A percentile compares a stretch with the other conserved stretches of the same genome.
phyloP scores from a whole-genome alignment of 2,113 vertebrate species.

The Pholis gunnellus region DNA sequence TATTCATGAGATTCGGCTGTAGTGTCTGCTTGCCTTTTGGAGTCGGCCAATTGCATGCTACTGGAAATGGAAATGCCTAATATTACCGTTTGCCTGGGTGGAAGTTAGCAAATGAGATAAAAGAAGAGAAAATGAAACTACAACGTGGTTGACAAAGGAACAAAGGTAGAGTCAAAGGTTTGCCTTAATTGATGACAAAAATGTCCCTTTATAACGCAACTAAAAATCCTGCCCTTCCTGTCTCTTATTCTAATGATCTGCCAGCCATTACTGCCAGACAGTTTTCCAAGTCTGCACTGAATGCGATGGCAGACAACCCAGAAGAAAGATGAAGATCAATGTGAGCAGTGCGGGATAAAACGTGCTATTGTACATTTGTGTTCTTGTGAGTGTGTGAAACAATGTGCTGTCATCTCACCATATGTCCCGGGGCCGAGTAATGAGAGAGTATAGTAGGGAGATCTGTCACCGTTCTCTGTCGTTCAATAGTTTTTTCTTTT shows the following conservation, averaged over 20 bases:
- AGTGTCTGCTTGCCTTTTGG: slow-evolving; percentile 11
- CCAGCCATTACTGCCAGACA: slow-evolving; percentile 31
- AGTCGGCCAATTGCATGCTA: background rate
- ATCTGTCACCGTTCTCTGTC: slow-evolving; percentile 49
- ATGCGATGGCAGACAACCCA: slow-evolving; percentile 51
- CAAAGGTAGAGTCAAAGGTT: slow-evolving; percentile 38
- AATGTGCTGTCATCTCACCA: slow-evolving; percentile 39
- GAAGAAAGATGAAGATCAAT: slow-evolving; percentile 54
- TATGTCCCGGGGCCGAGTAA: slow-evolving; percentile 46
- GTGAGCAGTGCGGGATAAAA: slow-evolving; percentile 48
- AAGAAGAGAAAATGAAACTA: background rate
- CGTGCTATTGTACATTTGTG: slow-evolving; percentile 14
- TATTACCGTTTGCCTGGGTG: background rate
- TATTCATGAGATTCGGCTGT: slow-evolving; percentile 32
- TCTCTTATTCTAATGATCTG: slow-evolving; percentile 49
- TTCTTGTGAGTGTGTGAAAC: slow-evolving; percentile 11
- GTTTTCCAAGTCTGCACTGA: slow-evolving; percentile 29
- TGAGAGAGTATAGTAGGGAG: slow-evolving; percentile 48
- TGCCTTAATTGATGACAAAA: slow-evolving; percentile 57
- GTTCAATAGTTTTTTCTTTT: slow-evolving; percentile 41
- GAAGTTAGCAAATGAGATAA: background rate
- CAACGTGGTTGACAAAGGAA: slow-evolving; percentile 10
- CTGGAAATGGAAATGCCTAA: background rate
- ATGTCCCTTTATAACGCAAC: background rate
- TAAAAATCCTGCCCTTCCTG: slow-evolving; percentile 11